Percentiles rank a stretch among this genome's conserved stretches.
These are phyloP conservation scores for Sphaeridia pumilis DNA, from an alignment of 2,888 invertebrate genomes.

Conservation along the genomic window DNA sequence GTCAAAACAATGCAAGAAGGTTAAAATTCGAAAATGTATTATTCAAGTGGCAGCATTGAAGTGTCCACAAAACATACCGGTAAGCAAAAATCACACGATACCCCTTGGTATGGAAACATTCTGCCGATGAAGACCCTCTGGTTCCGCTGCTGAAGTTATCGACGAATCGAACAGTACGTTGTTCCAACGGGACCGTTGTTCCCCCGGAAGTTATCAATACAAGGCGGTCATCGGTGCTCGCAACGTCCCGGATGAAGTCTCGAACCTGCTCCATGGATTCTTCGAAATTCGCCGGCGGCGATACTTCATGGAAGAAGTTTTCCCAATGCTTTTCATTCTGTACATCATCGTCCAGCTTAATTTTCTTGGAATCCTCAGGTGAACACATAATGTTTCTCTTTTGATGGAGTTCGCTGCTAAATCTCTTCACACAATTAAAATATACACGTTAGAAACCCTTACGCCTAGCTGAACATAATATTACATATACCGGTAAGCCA, in stretches of 20 bases:
- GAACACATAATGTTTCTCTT: too few relatives aligned
- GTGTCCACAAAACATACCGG: slow-evolving; percentile 43
- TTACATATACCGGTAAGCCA: too few relatives aligned
- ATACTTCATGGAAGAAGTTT: slow-evolving; percentile 67
- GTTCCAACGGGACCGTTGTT: slow-evolving; percentile 79
- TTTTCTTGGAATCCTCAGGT: too few relatives aligned
- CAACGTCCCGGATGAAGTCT: slow-evolving; percentile 40
- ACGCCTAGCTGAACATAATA: too few relatives aligned
- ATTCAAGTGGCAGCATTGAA: background rate
- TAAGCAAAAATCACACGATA: slow-evolving; percentile 93
- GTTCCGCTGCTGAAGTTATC: slow-evolving; percentile 98
- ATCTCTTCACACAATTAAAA: too few relatives aligned
- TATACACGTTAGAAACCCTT: too few relatives aligned
- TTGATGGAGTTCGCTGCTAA: too few relatives aligned
- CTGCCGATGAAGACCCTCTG: slow-evolving; percentile 86
- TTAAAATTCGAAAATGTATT: background rate
- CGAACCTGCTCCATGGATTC: slow-evolving; percentile 58
- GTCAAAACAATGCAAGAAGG: background rate
- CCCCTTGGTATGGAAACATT: slow-evolving; percentile 66
- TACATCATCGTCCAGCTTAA: too few relatives aligned
- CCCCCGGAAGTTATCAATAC: slow-evolving; percentile 28
- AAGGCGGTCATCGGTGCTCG: slow-evolving; percentile 7
- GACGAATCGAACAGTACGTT: slow-evolving; percentile 92
- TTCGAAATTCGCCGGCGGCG: slow-evolving; percentile 64
- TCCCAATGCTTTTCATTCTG: slow-evolving; percentile 55